These are phyloP conservation scores for Matsumyia berberina DNA, from an alignment of 2,888 invertebrate species.

Conservation along the genomic window DNA sequence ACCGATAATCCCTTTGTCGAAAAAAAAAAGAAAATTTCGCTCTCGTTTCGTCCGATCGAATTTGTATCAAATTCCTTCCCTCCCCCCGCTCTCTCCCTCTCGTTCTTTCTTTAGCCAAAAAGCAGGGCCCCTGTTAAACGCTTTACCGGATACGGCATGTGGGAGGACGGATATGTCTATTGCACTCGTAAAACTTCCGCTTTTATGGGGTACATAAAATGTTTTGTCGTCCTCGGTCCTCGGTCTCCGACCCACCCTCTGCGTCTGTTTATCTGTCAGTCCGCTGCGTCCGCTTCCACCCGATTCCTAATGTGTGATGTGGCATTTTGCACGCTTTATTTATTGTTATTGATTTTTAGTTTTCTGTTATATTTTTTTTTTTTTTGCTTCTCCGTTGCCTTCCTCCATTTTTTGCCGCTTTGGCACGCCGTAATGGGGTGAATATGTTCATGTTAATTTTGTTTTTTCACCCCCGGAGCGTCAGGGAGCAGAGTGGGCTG, in stretches of 20 bases:
- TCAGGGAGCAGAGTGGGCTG: conserved; percentile 7
- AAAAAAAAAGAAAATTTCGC: not conserved
- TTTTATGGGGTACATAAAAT: conserved; percentile 71
- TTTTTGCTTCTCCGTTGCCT: not conserved
- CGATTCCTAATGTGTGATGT: conserved; percentile 65
- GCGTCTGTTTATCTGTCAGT: conserved; percentile 26
- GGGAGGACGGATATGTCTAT: conserved; percentile 71
- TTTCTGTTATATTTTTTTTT: conserved; percentile 2
- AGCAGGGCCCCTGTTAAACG: conserved; percentile 53
- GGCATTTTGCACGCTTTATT: conserved; percentile 75
- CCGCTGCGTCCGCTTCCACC: not conserved
- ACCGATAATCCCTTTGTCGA: conserved; percentile 38
- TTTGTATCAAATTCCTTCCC: conserved; percentile 43
- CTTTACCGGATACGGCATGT: conserved; percentile 69
- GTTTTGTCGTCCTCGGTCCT: conserved; percentile 52
- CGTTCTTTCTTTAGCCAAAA: conserved; percentile 22
- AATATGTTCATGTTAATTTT: conserved; percentile 74
- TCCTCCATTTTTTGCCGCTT: conserved; percentile 16
- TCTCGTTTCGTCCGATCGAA: conserved; percentile 24
- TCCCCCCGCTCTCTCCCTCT: conserved; percentile 1
- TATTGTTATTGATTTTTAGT: conserved; percentile 71
- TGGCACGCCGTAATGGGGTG: conserved; percentile 71
- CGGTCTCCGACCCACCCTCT: not conserved
- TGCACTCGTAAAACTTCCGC: conserved; percentile 75
- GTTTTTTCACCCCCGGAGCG: conserved; percentile 9